These are phyloP conservation scores for Stratiomys singularior DNA, from an alignment of 2,888 invertebrate species.

Conservation along the genomic window DNA sequence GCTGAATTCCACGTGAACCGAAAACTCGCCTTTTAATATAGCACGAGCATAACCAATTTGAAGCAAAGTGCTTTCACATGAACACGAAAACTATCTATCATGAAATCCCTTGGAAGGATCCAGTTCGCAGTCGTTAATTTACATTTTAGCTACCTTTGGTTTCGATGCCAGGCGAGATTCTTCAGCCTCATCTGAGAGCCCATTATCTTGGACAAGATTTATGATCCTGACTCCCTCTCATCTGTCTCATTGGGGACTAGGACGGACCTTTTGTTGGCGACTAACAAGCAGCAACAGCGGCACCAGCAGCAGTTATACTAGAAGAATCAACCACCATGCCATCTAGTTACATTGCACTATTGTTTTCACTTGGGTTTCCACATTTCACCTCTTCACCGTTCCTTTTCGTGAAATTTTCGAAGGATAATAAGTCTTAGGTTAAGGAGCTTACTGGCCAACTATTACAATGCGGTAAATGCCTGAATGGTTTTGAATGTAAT, in stretches of 20 bases:
- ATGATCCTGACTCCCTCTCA: slow-evolving; percentile 28
- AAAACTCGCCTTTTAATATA: background rate
- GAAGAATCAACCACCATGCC: too few species aligned
- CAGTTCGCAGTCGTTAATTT: slow-evolving; percentile 28
- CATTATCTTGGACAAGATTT: slow-evolving; percentile 41
- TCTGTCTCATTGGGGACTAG: slow-evolving; percentile 25
- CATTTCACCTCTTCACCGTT: background rate
- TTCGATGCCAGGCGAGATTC: background rate
- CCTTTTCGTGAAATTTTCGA: slow-evolving; percentile 8
- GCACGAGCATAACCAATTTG: background rate
- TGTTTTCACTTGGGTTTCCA: background rate
- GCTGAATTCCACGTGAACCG: background rate
- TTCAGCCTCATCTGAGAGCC: slow-evolving; percentile 19
- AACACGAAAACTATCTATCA: slow-evolving; percentile 37
- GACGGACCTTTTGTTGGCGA: slow-evolving; percentile 35
- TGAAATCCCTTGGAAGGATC: slow-evolving; percentile 11
- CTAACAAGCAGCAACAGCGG: slow-evolving; percentile 8
- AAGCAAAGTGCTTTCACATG: background rate
- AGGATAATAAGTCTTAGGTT: slow-evolving; percentile 43
- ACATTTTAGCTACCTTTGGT: slow-evolving; percentile 40
- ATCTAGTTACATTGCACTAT: background rate
- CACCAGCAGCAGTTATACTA: too few species aligned
- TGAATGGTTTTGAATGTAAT: slow-evolving; percentile 41
- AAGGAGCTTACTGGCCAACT: slow-evolving; percentile 43
- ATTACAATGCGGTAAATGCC: slow-evolving; percentile 42